These are phyloP conservation scores for Leptoteleia sp. DNA, from an alignment of 1,140 invertebrate species.

Conservation along the genomic window DNA sequence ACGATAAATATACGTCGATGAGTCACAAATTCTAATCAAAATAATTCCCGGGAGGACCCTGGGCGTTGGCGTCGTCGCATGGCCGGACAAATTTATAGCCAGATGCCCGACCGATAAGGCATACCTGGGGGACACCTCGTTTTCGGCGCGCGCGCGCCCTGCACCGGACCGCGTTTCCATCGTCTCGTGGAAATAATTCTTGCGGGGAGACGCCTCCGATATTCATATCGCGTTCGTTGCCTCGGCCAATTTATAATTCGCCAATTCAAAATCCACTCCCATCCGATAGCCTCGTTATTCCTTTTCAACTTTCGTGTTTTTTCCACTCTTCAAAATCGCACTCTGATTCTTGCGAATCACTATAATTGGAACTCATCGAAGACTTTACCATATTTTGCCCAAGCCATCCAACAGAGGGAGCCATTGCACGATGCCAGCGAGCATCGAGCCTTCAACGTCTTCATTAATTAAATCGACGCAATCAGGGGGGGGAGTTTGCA, in stretches of 20 bases:
- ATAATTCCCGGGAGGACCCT: constrained; percentile 64
- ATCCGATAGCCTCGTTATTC: too few relatives aligned
- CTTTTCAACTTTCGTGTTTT: too few relatives aligned
- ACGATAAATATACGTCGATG: constrained; percentile 70
- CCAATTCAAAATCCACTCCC: constrained; percentile 12
- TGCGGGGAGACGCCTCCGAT: constrained; percentile 36
- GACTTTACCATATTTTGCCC: constrained; percentile 21
- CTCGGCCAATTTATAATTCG: constrained; percentile 27
- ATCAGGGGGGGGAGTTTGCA: constrained; percentile 4
- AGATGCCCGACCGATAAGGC: constrained; percentile 76
- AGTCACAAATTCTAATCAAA: constrained; percentile 80
- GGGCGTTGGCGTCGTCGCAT: constrained; percentile 60
- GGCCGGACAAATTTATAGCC: constrained; percentile 77
- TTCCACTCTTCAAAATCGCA: background rate
- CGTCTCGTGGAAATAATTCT: constrained; percentile 73
- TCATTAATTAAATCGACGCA: constrained; percentile 20
- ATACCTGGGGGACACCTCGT: constrained; percentile 76
- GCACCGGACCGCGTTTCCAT: constrained; percentile 61
- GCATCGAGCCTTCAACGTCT: too few relatives aligned
- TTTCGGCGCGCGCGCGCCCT: constrained; percentile 66
- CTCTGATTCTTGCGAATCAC: constrained; percentile 12
- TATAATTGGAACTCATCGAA: constrained; percentile 18
- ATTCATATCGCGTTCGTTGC: constrained; percentile 22
- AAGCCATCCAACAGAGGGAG: background rate
- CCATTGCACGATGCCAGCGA: constrained; percentile 11